A percentile compares a stretch with the other conserved stretches of the same genome.
Evolutionary conservation across 2,888 invertebrate species (phyloP).

Genomic region (Torymus auratus): DNA sequence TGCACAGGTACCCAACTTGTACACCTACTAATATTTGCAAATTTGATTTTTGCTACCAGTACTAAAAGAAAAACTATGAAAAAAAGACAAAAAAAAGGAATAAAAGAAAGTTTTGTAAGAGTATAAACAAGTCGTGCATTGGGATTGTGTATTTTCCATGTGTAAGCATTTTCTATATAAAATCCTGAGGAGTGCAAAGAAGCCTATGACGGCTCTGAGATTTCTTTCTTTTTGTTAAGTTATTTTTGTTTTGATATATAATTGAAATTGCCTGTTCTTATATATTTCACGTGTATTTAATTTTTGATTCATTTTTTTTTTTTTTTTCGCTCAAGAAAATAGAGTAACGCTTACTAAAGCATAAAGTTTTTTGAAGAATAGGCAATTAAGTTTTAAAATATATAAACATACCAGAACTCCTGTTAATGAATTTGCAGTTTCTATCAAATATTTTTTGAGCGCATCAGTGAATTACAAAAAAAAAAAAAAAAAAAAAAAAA

Average conservation of each 20-base stretch:
- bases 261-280: conserved; percentile 25
- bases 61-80: conserved; percentile 21
- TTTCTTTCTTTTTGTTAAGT: conserved; percentile 34
- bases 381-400: conserved; percentile 9
- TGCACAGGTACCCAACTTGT: conserved; percentile 5
- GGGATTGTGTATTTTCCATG: conserved; percentile 33
- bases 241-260: conserved; percentile 28
- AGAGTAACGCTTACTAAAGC: conserved; percentile 1
- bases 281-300: conserved; percentile 14
- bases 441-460: conserved; percentile 19
- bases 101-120: conserved; percentile 62
- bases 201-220: not conserved
- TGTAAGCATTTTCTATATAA: conserved; percentile 41
- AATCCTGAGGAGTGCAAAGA: conserved; percentile 14
- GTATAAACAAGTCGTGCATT: conserved; percentile 47
- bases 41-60: conserved; percentile 43
- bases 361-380: conserved; percentile 17
- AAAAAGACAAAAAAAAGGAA: conserved; percentile 63
- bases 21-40: conserved; percentile 25
- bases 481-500: conserved; percentile 43
- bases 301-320: not conserved
- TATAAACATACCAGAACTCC: conserved; percentile 16
- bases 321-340: not conserved
- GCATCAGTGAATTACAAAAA: conserved; percentile 12
- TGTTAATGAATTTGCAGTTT: conserved; percentile 39